These are phyloP conservation scores for Cepaea hortensis DNA, from an alignment of 2,888 invertebrate species.

Conservation along the genomic window DNA sequence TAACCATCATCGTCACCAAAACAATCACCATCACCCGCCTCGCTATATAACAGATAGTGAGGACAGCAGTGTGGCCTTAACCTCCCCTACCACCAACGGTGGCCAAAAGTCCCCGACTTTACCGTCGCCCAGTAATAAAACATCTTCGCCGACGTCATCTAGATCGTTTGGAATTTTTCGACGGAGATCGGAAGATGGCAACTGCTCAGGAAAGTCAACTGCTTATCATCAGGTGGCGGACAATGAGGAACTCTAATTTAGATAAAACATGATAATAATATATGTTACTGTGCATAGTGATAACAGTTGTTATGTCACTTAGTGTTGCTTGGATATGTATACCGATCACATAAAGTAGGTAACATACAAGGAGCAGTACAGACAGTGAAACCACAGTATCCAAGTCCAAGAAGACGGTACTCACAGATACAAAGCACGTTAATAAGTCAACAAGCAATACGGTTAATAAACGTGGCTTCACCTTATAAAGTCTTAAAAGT, in stretches of 20 bases:
- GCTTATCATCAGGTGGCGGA: background rate
- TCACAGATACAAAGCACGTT: too few species aligned
- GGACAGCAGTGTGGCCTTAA: slow-evolving; percentile 4
- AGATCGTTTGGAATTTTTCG: background rate
- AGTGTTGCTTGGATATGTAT: too few species aligned
- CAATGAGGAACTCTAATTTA: background rate
- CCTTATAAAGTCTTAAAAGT: too few species aligned
- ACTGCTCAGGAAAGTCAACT: background rate
- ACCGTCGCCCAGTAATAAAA: background rate
- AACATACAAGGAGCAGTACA: too few species aligned
- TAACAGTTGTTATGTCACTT: too few species aligned
- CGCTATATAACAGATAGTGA: background rate
- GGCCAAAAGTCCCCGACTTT: background rate
- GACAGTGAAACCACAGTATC: too few species aligned
- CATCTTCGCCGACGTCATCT: background rate
- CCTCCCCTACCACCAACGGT: background rate
- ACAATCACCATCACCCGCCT: background rate
- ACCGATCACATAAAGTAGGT: too few species aligned
- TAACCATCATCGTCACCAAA: background rate
- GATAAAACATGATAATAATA: background rate
- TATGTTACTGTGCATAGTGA: too few species aligned
- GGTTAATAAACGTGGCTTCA: too few species aligned
- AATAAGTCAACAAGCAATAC: too few species aligned
- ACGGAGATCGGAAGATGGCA: background rate
- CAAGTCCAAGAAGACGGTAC: too few species aligned